These are phyloP conservation scores for Nyctibius bracteatus DNA, from an alignment of 2,113 vertebrate genomes.

Conservation along the genomic window DNA sequence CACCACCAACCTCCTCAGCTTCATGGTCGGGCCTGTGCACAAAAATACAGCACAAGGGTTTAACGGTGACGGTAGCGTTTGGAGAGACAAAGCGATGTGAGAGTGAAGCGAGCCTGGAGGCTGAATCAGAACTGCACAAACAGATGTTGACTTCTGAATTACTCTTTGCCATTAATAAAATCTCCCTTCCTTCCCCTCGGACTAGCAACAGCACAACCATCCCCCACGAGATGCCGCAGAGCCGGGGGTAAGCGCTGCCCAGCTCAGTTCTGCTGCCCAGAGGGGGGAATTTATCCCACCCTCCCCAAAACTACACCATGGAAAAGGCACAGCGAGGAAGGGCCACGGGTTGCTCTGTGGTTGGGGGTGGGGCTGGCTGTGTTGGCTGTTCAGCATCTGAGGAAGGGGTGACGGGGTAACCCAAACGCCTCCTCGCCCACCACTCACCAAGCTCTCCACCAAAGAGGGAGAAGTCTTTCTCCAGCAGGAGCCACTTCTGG, in stretches of 20 bases:
- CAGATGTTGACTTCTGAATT: fast-evolving
- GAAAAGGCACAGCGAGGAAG: fast-evolving
- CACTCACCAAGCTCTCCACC: constrained; percentile 90
- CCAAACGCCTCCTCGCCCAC: neutral
- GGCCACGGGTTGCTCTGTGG: fast-evolving
- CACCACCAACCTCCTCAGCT: constrained; percentile 82
- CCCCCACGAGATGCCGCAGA: fast-evolving
- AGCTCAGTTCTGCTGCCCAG: fast-evolving
- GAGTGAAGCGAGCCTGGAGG: neutral
- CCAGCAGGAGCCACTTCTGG: constrained; percentile 87
- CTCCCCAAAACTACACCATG: fast-evolving
- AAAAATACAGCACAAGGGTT: fast-evolving
- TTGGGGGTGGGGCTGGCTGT: fast-evolving
- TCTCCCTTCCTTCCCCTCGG: neutral
- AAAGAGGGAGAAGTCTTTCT: constrained; percentile 83
- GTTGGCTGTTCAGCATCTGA: fast-evolving
- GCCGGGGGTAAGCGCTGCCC: fast-evolving
- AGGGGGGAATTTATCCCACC: neutral
- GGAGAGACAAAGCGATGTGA: fast-evolving
- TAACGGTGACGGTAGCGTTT: fast-evolving
- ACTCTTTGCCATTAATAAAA: neutral
- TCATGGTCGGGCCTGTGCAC: constrained; percentile 86
- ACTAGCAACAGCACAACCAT: no score
- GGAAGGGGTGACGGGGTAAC: fast-evolving
- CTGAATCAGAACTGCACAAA: fast-evolving